phyloP scores from a whole-genome alignment of 2,797 vertebrate species.

The Champsocephalus esox region DNA sequence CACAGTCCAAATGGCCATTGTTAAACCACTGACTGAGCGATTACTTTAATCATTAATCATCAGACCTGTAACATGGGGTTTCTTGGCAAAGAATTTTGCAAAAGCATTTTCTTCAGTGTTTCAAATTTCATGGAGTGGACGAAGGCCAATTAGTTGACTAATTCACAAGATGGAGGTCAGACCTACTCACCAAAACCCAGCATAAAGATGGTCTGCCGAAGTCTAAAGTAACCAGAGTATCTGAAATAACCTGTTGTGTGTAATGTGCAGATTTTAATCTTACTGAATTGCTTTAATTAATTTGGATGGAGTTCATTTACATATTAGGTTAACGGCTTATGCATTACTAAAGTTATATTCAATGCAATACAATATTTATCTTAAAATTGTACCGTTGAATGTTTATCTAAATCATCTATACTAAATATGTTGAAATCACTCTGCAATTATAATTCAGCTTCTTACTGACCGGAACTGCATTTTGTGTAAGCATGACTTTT shows the following conservation, averaged over 20 bases:
- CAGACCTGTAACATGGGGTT: too few relatives aligned
- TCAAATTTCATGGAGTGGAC: too few relatives aligned
- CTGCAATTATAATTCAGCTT: neutral
- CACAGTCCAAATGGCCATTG: slow-evolving; percentile 8
- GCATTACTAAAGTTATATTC: neutral
- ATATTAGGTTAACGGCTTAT: neutral
- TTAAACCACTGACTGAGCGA: too few relatives aligned
- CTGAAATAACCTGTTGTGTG: neutral
- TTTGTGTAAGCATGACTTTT: neutral
- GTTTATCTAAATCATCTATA: neutral
- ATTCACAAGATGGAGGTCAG: too few relatives aligned
- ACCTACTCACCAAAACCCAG: neutral
- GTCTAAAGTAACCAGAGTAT: slow-evolving; percentile 15
- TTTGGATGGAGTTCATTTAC: neutral
- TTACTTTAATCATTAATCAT: too few relatives aligned
- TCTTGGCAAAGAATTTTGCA: too few relatives aligned
- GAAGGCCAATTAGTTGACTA: too few relatives aligned
- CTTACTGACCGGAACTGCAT: neutral
- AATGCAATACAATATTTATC: neutral
- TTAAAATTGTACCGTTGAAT: slow-evolving; percentile 2
- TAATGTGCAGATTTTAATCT: neutral
- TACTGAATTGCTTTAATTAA: neutral
- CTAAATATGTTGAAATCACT: too few relatives aligned
- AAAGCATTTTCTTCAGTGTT: too few relatives aligned
- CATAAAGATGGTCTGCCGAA: neutral